These are phyloP conservation scores for Onychostruthus taczanowskii DNA, from an alignment of 2,113 vertebrate genomes.

Conservation along the genomic window DNA sequence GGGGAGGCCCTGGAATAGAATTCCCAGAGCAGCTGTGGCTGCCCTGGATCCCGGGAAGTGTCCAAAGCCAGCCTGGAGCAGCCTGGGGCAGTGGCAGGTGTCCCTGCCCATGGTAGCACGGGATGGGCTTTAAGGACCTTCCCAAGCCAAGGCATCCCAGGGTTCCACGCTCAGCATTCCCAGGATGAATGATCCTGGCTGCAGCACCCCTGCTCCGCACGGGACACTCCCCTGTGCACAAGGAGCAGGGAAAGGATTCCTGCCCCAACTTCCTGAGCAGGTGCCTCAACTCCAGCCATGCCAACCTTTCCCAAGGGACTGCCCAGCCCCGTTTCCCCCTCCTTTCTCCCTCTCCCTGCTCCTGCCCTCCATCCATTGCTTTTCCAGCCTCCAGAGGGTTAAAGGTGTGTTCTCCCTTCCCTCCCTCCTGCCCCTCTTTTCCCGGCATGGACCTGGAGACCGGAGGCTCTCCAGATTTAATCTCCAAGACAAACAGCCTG, in stretches of 20 bases:
- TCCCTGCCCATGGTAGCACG: not conserved
- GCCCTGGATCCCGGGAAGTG: not conserved
- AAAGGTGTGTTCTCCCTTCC: slow-evolving; percentile 12
- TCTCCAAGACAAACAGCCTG: slow-evolving; percentile 74
- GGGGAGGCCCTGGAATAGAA: not conserved
- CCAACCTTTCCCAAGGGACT: not conserved
- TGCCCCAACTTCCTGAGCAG: not conserved
- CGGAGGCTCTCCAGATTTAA: slow-evolving; percentile 37
- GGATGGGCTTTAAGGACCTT: not conserved
- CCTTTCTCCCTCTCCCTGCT: not conserved
- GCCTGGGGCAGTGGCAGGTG: rapidly evolving
- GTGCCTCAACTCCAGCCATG: rapidly evolving
- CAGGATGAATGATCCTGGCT: rapidly evolving
- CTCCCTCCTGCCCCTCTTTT: slow-evolving; percentile 12
- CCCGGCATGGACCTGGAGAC: not conserved
- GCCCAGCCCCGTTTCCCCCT: not conserved
- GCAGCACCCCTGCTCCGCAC: not conserved
- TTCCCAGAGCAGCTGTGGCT: not conserved
- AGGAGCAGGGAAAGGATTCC: not conserved
- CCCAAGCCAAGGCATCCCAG: not conserved
- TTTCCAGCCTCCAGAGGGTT: slow-evolving; percentile 17
- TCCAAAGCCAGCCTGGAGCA: not conserved
- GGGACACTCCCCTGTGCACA: rapidly evolving
- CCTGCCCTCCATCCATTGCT: not conserved
- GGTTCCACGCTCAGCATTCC: rapidly evolving